Evolutionary conservation across 2,113 vertebrate species (phyloP), one percentile per base, ranked within the genome.

Genomic region (Cebus imitator): DNA sequence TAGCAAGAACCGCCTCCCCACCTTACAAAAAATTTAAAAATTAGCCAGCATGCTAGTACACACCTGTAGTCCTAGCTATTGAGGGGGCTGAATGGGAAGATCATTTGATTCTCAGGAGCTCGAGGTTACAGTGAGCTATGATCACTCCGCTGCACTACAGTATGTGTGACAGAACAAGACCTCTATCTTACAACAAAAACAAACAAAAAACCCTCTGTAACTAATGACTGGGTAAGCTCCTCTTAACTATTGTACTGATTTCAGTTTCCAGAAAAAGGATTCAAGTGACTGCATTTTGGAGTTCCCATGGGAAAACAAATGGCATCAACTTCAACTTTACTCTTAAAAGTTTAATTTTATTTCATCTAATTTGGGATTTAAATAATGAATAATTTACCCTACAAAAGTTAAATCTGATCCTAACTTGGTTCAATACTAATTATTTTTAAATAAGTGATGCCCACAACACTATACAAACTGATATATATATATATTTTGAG

Each of bases 341-440:
- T 88, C 48, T 95, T 66, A 78, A 84, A 88, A 85, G 17, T 86
- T 90, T 80, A 87, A 70, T 37, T 93, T 76, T n/a, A 68, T 32
- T 88, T 84, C 94, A 91, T 79, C 50, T 96, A 97, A 91, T 14
- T 37, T 68, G 66, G 50, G 32, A 93, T 90, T 91, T 88, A 97
- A 95, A 76, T 57, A 90, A 95, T 72, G 45, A 95, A 95, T n/a
- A 92, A 80, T 82, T 91, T 80, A 85, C 37, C 68, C 55, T 43
- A 90, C 21, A 57, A 90, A 94, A 90, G 20, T 25, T 21, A 68
- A 78, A n/a, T 76, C 20, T 91, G 48, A 79, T 13, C n/a, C 23
- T 95, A 97, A 81, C 14, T 35, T 90, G 45, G 61, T 14, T 64
- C 61, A 64, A 14, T 37, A 21, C 3, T 78, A 10, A 82, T 81